These are phyloP conservation scores for Eutolmus rufibarbis DNA, from an alignment of 2,888 invertebrate species.

Conservation along the genomic window DNA sequence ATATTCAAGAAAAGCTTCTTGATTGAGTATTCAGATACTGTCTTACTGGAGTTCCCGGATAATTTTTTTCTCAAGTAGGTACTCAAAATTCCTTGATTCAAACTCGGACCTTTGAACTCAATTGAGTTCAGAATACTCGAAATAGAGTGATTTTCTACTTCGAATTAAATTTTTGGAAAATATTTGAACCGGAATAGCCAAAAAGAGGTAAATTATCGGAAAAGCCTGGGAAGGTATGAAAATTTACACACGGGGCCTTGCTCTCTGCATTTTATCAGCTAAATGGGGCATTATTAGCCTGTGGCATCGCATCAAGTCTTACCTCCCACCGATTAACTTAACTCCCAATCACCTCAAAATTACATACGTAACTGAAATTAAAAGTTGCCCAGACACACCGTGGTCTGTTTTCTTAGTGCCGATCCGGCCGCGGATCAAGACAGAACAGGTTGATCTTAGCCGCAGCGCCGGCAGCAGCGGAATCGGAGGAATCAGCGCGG, in stretches of 20 bases:
- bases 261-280: background rate
- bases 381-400: conserved; percentile 32
- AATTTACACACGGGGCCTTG: background rate
- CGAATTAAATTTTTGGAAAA: background rate
- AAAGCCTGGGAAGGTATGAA: background rate
- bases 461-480: background rate
- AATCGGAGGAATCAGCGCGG: background rate
- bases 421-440: background rate
- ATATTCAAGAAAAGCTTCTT: too few relatives aligned
- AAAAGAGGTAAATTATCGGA: background rate
- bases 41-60: too few relatives aligned
- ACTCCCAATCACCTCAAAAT: conserved; percentile 30
- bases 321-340: conserved; percentile 27
- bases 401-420: conserved; percentile 8
- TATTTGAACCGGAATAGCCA: background rate
- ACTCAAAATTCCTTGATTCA: too few relatives aligned
- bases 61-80: too few relatives aligned
- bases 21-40: too few relatives aligned
- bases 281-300: conserved; percentile 24
- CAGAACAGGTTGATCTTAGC: background rate
- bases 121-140: too few relatives aligned
- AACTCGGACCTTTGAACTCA: too few relatives aligned
- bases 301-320: conserved; percentile 16
- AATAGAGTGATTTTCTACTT: too few relatives aligned
- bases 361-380: conserved; percentile 36